Evolutionary conservation across 2,113 vertebrate species (phyloP), one percentile per base, ranked within the genome.

Genomic region (sheep (Ovis aries)): DNA sequence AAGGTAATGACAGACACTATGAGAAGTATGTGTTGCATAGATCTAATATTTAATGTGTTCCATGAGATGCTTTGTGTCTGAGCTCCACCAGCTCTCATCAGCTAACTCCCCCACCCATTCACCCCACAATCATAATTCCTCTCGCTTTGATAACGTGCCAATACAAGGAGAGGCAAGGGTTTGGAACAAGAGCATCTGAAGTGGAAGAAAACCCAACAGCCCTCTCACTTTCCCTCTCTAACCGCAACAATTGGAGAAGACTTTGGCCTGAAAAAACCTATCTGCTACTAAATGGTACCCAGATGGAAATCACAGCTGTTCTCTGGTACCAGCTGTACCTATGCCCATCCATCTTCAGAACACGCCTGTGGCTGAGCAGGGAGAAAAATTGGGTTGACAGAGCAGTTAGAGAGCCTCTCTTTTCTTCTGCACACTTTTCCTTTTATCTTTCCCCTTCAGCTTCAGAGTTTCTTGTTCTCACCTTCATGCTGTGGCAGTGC

Each of bases 131-230:
- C 97, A 90, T n/a, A 91, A 57, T 27, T 13, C 48, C 84, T 82
- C 89, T 91, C 43, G 55, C 96, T 98, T 97, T 95, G 95, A 95
- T 88, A 84, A 60, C 0, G 1, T 88, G 94, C 98, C 97, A 97
- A 43, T 25, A 40, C 57, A 6, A 45, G 92, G 82, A 53, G 64
- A 94, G 88, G 94, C 95, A 0, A 3, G 43, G 55, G 92, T 57
- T 67, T 80, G 89, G 45, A 98, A 86, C 80, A 77, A 45, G 0
- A 89, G 36, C 74, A 17, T 43, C 96, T 62, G 29, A 98, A 67
- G 96, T 77, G 53, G 67, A 97, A 85, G 59, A 81, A 53, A 94
- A 97, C 87, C 48, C 77, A 96, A 43, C 25, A 77, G 86, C 95
- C 85, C 60, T 91, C 91, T 95, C 96, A 82, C 97, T 97, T 17